phyloP scores from a whole-genome alignment of 2,888 invertebrate genomes.

The Phasia obesa region DNA sequence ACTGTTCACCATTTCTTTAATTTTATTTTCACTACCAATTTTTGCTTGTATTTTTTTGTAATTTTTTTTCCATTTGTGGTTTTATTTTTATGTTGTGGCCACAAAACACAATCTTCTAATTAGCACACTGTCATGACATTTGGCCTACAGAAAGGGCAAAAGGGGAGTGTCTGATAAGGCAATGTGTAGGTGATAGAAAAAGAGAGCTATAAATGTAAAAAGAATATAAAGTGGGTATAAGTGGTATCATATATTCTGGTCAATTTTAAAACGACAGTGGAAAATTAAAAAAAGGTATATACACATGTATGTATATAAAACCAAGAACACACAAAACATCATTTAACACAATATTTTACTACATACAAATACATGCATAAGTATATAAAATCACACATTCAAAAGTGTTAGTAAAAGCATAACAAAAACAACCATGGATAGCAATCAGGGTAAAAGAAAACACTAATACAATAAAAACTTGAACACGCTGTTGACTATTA shows the following conservation, averaged over 20 bases:
- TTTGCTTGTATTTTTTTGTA: not conserved
- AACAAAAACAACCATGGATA: constrained; percentile 33
- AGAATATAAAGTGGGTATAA: not conserved
- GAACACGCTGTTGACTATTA: constrained; percentile 20
- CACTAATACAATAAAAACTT: constrained; percentile 20
- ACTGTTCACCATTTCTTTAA: constrained; percentile 46
- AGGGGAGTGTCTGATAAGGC: constrained; percentile 13
- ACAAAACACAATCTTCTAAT: constrained; percentile 72
- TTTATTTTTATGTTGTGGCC: constrained; percentile 68
- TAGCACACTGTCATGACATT: constrained; percentile 68
- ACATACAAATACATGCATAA: not conserved
- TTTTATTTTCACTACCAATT: constrained; percentile 14
- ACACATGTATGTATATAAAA: too few relatives aligned
- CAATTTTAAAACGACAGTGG: constrained; percentile 7
- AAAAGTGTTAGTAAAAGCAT: constrained; percentile 1
- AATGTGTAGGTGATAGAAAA: not conserved
- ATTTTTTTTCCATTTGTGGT: constrained; percentile 57
- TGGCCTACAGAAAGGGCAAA: constrained; percentile 44
- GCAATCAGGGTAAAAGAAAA: constrained; percentile 43
- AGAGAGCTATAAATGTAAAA: not conserved
- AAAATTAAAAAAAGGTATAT: constrained; percentile 27
- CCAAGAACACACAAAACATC: not conserved
- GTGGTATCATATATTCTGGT: not conserved
- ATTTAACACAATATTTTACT: not conserved
- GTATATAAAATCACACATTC: constrained; percentile 15